Evolutionary conservation across 2,113 vertebrate species (phyloP), one percentile per base, ranked within the genome.

Genomic region (Okapia johnstoni): DNA sequence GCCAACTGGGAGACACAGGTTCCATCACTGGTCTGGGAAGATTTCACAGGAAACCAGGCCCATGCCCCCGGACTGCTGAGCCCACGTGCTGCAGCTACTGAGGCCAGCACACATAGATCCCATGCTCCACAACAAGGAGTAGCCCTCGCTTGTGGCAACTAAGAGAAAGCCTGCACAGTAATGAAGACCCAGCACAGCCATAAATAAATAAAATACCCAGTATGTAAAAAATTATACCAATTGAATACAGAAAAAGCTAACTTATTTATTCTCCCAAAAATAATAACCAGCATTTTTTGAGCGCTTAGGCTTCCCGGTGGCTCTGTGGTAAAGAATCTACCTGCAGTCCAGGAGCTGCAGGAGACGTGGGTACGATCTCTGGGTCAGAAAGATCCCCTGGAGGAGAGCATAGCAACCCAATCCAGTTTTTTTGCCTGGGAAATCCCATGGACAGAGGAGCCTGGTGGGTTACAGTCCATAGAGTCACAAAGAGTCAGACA

Each of bases 221-320:
- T 16, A 26, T 90, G 7, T 66, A 81, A 89, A 17, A 95, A 89
- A 25, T 73, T 33, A 46, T 13, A 85, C 25, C 40, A 19, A 7
- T 54, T 36, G 52, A 83, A 83, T 54, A 50, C 79, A 60, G n/a
- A 86, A 83, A 92, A 94, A 84, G 25, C 11, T 36, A 55, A 25
- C 5, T 85, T 73, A 63, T 73, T 85, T 19, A 55, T 60, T 55
- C 54, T 94, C 52, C 2, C 13, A 15, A 46, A 92, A 94, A 19
- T 60, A 88, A 36, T 66, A 52, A 46, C 6, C 40, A 50, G 73
- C 60, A 19, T 93, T 89, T 70, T 89, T 43, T 77, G 40, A 90
- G 43, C 40, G 30, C 6, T 50, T 80, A 70, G 70, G 40, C 36
- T 43, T 76, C 70, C 70, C 23, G 6, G 40, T 14, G 40, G 36